Evolutionary conservation across 2,888 invertebrate genomes (phyloP).

Genomic region (Darwinula stevensoni): DNA sequence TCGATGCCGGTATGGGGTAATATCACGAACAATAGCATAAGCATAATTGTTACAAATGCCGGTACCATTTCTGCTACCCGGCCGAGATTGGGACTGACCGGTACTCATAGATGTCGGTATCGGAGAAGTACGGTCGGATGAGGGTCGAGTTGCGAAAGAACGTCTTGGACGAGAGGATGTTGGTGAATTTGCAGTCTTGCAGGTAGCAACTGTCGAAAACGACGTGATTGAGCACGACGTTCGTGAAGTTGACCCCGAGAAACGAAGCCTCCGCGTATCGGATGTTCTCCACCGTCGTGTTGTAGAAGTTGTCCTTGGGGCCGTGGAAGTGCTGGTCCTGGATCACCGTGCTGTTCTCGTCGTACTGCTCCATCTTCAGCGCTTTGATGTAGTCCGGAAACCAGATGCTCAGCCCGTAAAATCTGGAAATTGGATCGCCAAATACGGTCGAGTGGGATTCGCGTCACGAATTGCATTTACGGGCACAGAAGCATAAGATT

Average conservation of each 20-base stretch:
- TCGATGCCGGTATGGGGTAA: no score
- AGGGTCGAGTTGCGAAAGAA: slow-evolving; percentile 30
- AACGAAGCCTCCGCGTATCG: slow-evolving; percentile 28
- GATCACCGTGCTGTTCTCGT: slow-evolving; percentile 12
- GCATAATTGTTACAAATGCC: no score
- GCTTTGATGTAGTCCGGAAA: slow-evolving; percentile 23
- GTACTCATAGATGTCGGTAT: slow-evolving; percentile 27
- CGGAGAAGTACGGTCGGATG: slow-evolving; percentile 28
- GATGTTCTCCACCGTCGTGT: slow-evolving; percentile 28
- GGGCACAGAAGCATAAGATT: no score
- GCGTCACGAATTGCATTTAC: no score
- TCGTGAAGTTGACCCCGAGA: slow-evolving; percentile 30
- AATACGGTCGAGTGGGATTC: no score
- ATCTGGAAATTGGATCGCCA: slow-evolving; percentile 16
- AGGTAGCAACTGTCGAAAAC: slow-evolving; percentile 37
- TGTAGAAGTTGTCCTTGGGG: slow-evolving; percentile 11
- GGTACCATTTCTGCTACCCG: no score
- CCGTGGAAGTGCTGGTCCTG: slow-evolving; percentile 12
- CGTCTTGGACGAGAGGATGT: slow-evolving; percentile 36
- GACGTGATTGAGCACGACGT: slow-evolving; percentile 37
- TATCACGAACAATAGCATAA: no score
- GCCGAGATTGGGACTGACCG: slow-evolving; percentile 14
- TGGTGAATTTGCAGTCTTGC: slow-evolving; percentile 32
- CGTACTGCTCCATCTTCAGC: slow-evolving; percentile 16
- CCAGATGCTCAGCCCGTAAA: slow-evolving; percentile 26